Evolutionary conservation across 2,888 invertebrate genomes (phyloP).

Genomic region (Dusona sp.): DNA sequence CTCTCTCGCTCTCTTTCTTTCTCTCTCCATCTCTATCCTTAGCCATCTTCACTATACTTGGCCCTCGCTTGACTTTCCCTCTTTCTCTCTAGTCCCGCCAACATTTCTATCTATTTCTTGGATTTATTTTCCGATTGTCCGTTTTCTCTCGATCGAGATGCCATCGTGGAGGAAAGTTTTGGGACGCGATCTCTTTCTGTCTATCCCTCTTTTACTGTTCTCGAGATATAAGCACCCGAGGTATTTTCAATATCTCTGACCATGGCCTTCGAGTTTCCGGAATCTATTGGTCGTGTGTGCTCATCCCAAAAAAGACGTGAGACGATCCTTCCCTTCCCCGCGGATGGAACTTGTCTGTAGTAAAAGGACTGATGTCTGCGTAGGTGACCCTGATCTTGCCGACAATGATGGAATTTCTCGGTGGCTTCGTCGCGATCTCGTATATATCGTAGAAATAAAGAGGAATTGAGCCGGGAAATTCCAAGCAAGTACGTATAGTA

Average conservation of each 20-base stretch:
- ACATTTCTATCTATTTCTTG: conserved; percentile 57
- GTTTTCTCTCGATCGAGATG: conserved; percentile 65
- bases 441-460: conserved; percentile 25
- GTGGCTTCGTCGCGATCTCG: background rate
- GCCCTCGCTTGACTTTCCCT: background rate
- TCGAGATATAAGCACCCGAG: conserved; percentile 72
- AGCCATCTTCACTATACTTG: no score
- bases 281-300: conserved; percentile 62
- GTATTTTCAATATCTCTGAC: conserved; percentile 83
- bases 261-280: conserved; percentile 71
- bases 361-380: background rate
- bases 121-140: conserved; percentile 51
- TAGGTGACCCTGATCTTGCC: conserved; percentile 61
- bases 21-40: background rate
- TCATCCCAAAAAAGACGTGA: conserved; percentile 21
- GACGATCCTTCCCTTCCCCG: background rate
- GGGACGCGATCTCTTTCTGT: conserved; percentile 64
- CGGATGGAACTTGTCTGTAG: background rate
- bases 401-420: conserved; percentile 49
- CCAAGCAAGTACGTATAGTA: conserved; percentile 21
- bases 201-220: background rate
- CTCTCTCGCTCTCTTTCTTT: background rate
- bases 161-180: conserved; percentile 70
- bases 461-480: conserved; percentile 20
- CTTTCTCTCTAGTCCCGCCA: conserved; percentile 31